phyloP scores from a whole-genome alignment of 37 sponge, comb jelly and placozoan genomes.

The Geodia barretti region DNA sequence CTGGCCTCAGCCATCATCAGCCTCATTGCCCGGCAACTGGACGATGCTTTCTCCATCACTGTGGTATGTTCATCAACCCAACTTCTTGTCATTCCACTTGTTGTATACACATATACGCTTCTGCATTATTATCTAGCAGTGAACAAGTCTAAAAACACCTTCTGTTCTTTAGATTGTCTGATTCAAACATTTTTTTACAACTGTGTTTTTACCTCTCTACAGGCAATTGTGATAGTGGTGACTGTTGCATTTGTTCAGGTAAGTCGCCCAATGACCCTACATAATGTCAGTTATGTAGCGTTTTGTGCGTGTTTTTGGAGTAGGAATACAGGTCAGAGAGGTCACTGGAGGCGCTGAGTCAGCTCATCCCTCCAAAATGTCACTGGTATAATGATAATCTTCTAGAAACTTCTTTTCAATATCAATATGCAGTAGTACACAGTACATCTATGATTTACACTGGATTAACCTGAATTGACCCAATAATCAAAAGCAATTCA shows the following conservation, averaged over 20 bases:
- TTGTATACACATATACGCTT: too few species aligned
- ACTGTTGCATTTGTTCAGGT: conserved; percentile 97
- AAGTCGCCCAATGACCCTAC: too few species aligned
- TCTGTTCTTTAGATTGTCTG: too few species aligned
- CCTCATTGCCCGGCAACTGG: conserved; percentile 89
- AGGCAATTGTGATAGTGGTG: conserved; percentile 96
- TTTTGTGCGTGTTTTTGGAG: too few species aligned
- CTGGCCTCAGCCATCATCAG: conserved; percentile 94
- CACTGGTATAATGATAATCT: conserved; percentile 92
- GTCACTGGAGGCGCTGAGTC: conserved; percentile 88
- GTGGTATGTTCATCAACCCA: conserved; percentile 71
- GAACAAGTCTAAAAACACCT: not conserved
- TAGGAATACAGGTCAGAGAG: conserved; percentile 98
- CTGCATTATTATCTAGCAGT: not conserved
- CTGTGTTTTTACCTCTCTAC: too few species aligned
- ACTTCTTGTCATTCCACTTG: not conserved
- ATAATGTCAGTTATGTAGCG: too few species aligned
- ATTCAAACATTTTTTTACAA: too few species aligned
- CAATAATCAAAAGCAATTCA: too few species aligned
- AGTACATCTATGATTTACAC: too few species aligned
- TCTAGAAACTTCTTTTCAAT: too few species aligned
- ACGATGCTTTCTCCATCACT: conserved; percentile 97
- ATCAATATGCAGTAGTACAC: too few species aligned
- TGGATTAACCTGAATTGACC: too few species aligned
- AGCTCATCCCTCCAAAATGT: conserved; percentile 94